Base-by-base conservation (phyloP, 92 coral and sea anemone species). In the Epizoanthus fatuus region DNA sequence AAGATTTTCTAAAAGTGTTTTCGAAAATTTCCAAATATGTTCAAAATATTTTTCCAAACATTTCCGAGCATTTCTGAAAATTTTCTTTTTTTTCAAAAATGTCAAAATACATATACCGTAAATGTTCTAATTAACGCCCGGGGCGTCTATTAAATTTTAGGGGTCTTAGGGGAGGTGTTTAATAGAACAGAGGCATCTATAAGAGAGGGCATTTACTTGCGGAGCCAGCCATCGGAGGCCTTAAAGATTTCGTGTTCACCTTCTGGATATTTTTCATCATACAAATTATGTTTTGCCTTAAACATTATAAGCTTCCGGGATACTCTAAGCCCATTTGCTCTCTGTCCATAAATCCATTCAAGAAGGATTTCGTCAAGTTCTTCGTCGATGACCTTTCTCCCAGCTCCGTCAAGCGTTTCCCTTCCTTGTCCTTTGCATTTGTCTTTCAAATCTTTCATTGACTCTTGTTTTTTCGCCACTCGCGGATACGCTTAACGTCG, bases 141-240 rank as follows among this genome's bases (percentile, higher is more conserved):
- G n/a, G n/a, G n/a, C n/a, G n/a, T n/a, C n/a, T n/a, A n/a, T n/a
- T n/a, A n/a, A n/a, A n/a, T n/a, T n/a, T n/a, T n/a, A n/a, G n/a
- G n/a, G n/a, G n/a, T n/a, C n/a, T n/a, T n/a, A n/a, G n/a, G n/a
- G n/a, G n/a, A n/a, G n/a, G n/a, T n/a, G n/a, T n/a, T n/a, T n/a
- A n/a, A n/a, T n/a, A n/a, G n/a, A n/a, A n/a, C n/a, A n/a, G n/a
- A n/a, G n/a, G n/a, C n/a, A n/a, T n/a, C n/a, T n/a, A n/a, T n/a
- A n/a, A n/a, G n/a, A n/a, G n/a, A n/a, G n/a, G n/a, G n/a, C n/a
- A n/a, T n/a, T n/a, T n/a, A 91, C 75, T 73, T 84, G 37, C 84
- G 75, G 8, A 91, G 84, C 95, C 95, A 91, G 63, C 92, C 90
- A 49, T 66, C 80, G 69, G 79, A 84, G 37, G 81, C 89, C 17